Base-by-base conservation (phyloP, 1,140 invertebrate species). In the Drosophila auraria region DNA sequence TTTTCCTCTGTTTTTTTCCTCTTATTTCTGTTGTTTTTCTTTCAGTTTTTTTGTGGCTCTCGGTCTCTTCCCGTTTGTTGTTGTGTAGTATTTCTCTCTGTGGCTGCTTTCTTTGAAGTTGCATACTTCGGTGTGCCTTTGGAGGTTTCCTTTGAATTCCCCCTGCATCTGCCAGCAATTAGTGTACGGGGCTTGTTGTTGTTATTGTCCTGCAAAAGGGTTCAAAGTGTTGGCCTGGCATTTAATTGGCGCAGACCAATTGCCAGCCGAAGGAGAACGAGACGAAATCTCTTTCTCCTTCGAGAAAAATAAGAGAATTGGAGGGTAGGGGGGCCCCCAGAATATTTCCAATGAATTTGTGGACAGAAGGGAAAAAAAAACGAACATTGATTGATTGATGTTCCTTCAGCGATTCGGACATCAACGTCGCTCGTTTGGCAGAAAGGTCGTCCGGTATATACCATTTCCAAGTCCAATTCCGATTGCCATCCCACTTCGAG, bases 191-290 rank as follows among this genome's bases (percentile, higher is more conserved):
- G 47, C 56, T 59, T 66, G 54, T 63, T 47, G 63, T 83, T 60
- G 75, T 63, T 66, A 49, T 68, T 47, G 63, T 83, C 63, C 81
- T 63, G 69, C 61, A 65, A 74, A 57, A 61, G 84, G 78, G 70
- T 87, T 84, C 87, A 90, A 89, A 89, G 86, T 89, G 86, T 90
- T 89, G 79, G 70, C 75, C 82, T 86, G 82, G 86, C 86, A 89
- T 89, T 89, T 89, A 89, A 89, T 89, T 89, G 86, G 82, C 83
- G 86, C 86, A 82, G 86, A 74, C 71, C 87, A 89, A 89, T 90
- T 89, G 86, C 59, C 62, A 72, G 76, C 60, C 61, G 25, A 23
- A 9, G 57, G 50, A 38, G 44, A 47, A 53, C 27, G 25, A 11
- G 59, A 62, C 27, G 45, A 44, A 59, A 56, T 54, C 62, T 36